phyloP scores from a whole-genome alignment of 2,888 invertebrate genomes.

The Odontothrips loti region DNA sequence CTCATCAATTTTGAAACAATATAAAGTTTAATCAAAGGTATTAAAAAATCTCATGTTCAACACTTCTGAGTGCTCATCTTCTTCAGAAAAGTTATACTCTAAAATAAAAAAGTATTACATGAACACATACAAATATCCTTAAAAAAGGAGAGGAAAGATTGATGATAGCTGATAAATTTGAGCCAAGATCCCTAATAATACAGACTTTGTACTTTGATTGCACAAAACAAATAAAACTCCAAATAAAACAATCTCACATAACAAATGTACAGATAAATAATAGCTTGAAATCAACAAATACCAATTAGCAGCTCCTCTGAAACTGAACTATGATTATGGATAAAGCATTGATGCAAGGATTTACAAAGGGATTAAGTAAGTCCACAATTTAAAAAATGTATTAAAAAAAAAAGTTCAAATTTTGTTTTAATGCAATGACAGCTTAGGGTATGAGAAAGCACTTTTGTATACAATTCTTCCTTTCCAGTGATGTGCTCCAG shows the following conservation, averaged over 20 bases:
- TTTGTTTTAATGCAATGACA: neutral
- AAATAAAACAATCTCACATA: slow-evolving; percentile 15
- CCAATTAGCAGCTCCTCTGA: neutral
- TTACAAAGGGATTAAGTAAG: neutral
- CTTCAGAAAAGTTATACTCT: neutral
- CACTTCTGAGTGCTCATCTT: neutral
- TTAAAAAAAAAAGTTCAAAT: neutral
- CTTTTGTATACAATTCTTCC: slow-evolving; percentile 1
- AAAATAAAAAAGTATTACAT: neutral
- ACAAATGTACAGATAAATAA: slow-evolving; percentile 17
- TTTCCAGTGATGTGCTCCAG: neutral
- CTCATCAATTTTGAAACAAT: neutral
- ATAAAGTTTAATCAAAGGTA: neutral
- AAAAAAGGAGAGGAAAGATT: neutral
- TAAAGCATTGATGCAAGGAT: too few relatives aligned
- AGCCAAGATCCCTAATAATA: neutral
- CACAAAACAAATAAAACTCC: slow-evolving; percentile 25
- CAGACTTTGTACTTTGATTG: slow-evolving; percentile 14
- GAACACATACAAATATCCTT: neutral
- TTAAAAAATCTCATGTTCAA: neutral
- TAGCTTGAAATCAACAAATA: neutral
- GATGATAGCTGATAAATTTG: neutral
- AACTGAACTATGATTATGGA: neutral
- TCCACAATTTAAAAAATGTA: neutral
- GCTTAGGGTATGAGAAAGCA: neutral